A percentile compares a stretch with the other conserved stretches of the same genome.
These are phyloP conservation scores for Rhagophthalmus giganteus DNA, from an alignment of 2,888 invertebrate species.

Conservation along the genomic window DNA sequence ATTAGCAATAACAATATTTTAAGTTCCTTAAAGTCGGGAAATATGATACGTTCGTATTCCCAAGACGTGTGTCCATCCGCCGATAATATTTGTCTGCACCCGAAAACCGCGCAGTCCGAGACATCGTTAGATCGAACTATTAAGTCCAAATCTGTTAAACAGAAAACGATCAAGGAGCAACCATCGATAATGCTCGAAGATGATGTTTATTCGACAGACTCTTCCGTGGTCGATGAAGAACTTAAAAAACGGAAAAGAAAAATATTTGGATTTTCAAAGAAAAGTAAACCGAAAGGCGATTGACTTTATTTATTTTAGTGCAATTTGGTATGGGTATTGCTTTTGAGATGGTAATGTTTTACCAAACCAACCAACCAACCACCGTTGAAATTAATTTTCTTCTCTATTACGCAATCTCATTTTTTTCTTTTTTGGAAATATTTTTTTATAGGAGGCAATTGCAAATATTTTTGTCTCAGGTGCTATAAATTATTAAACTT, in stretches of 20 bases:
- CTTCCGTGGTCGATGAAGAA: slow-evolving; percentile 69
- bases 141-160: slow-evolving; percentile 23
- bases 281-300: slow-evolving; percentile 56
- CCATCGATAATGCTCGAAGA: slow-evolving; percentile 58
- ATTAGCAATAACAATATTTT: slow-evolving; percentile 49
- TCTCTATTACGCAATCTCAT: neutral
- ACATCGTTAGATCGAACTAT: slow-evolving; percentile 50
- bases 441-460: neutral
- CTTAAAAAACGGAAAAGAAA: slow-evolving; percentile 64
- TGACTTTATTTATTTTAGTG: slow-evolving; percentile 23
- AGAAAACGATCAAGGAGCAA: slow-evolving; percentile 46
- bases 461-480: neutral
- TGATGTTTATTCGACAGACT: slow-evolving; percentile 70
- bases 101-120: slow-evolving; percentile 60
- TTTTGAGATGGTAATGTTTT: slow-evolving; percentile 9
- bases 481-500: neutral
- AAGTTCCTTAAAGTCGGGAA: slow-evolving; percentile 35
- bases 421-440: neutral
- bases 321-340: slow-evolving; percentile 17
- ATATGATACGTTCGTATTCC: slow-evolving; percentile 58
- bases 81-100: slow-evolving; percentile 39
- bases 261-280: slow-evolving; percentile 62
- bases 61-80: slow-evolving; percentile 56
- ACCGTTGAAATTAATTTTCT: neutral
- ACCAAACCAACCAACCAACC: neutral